Base-by-base conservation (phyloP, 2,797 vertebrate species). In the Pangasius mekongensis region DNA sequence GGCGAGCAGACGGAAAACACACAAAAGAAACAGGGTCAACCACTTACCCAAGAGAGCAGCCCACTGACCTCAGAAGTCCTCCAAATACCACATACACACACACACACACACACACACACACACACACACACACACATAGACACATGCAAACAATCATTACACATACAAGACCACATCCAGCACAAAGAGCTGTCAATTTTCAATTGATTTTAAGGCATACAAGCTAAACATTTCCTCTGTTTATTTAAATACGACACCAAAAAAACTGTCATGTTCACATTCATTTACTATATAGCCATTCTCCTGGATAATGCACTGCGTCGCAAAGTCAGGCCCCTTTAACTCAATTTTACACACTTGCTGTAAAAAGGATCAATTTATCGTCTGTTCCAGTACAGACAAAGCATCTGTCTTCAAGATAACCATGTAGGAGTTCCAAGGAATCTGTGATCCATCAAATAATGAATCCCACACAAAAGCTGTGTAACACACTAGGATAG, bases 391-490 rank as follows among this genome's bases (percentile, higher is more conserved):
- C 30, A 64, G 85, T 67, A 24, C 83, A 67, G 87, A 30, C 77
- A 74, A 86, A 89, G 33, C 78, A 87, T 87, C 74, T 56, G 85
- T 88, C 87, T 88, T 90, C 71, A 78, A 86, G 84, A 91, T 83
- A 86, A 86, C 60, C 27, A 62, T 36, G 84, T 85, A 76, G 86
- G 89, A 64, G 86, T 89, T 89, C 82, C 33, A 52, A 89, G 74
- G 73, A 85, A 76, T 83, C n/a, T 88, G 89, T 87, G 86, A 83
- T 88, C 69, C 56, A 85, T 86, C 88, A 87, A 76, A 81, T 30
- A 56, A 11, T 64, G 27, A 81, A n/a, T 89, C 87, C 56, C 49
- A 87, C 84, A 71, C 33, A 77, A 86, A 36, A 86, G 84, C 62
- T 18, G 11, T 54, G 62, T 60, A 78, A 81, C 85, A 64, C 82